phyloP scores from a whole-genome alignment of 2,113 vertebrate species.

The Channa maculata region DNA sequence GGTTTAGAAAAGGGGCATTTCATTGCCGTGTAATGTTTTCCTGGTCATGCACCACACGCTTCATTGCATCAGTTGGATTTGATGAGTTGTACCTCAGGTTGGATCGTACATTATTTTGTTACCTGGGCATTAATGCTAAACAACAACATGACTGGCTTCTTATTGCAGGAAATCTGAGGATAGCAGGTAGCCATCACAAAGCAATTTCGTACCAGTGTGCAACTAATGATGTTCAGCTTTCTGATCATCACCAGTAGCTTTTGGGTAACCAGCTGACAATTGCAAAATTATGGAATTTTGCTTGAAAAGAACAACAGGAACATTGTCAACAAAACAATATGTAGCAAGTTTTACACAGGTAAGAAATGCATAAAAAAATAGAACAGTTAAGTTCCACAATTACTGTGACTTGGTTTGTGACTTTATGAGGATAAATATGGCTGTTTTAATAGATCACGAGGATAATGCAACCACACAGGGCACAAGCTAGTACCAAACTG shows the following conservation, averaged over 20 bases:
- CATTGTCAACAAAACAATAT: background rate
- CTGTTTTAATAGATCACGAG: no score
- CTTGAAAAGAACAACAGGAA: constrained; percentile 9
- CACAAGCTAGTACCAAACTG: no score
- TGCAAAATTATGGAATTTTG: constrained; percentile 10
- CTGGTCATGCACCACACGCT: background rate
- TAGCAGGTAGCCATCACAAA: constrained; percentile 50
- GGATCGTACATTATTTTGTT: background rate
- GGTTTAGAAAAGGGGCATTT: background rate
- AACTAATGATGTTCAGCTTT: constrained; percentile 34
- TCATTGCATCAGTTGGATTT: background rate
- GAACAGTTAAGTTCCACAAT: no score
- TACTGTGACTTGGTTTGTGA: no score
- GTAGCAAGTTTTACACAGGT: no score
- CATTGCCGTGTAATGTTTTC: no score
- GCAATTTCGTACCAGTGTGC: constrained; percentile 44
- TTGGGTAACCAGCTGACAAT: constrained; percentile 11
- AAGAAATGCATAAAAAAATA: background rate
- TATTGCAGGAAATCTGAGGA: constrained; percentile 60
- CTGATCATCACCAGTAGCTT: constrained; percentile 13
- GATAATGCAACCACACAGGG: no score
- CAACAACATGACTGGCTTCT: constrained; percentile 16
- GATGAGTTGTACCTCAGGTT: background rate
- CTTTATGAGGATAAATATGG: no score
- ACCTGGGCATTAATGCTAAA: background rate